Base-by-base conservation (phyloP, 1,140 invertebrate species). In the Papilio machaon region DNA sequence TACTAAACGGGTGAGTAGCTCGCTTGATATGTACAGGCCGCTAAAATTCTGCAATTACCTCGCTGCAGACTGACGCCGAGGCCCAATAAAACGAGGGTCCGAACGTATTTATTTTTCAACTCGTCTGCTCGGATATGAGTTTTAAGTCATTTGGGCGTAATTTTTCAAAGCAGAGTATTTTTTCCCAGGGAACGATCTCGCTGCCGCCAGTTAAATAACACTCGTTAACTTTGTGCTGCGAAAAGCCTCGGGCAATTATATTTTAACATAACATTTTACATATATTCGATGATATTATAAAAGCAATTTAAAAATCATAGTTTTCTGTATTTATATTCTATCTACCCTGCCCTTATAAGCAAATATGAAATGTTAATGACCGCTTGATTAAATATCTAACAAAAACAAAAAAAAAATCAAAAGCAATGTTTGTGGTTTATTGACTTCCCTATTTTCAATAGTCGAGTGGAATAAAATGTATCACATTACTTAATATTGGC, bases 101-200 rank as follows among this genome's bases (percentile, higher is more conserved):
- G 81, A 85, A 67, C 75, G 84, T 86, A 88, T 86, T 91, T 87
- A 88, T 85, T 84, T 67, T 85, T 82, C 80, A 74, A 83, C 89
- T 84, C 89, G 87, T 86, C 88, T 84, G 82, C 84, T 84, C 84
- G 73, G 85, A 89, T 92, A 92, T 91, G 91, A 90, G 90, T 91
- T 92, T 91, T 88, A 91, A 89, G 90, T 91, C 91, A 91, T 93
- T 92, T 90, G 84, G 81, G 84, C 78, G 73, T 88, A 90, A 88
- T 90, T 90, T 92, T 93, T 91, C 89, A 92, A 92, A 93, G 92
- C 88, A 84, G 77, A 85, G 84, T 87, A 87, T 84, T 91, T 92
- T 91, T 91, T 89, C 58, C 79, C 82, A 74, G 80, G 80, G 84
- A 86, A 87, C 86, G 85, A 85, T 83, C 83, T 81, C 82, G 84